Evolutionary conservation across 2,113 vertebrate species (phyloP).

Genomic region (Charadrius vociferus): DNA sequence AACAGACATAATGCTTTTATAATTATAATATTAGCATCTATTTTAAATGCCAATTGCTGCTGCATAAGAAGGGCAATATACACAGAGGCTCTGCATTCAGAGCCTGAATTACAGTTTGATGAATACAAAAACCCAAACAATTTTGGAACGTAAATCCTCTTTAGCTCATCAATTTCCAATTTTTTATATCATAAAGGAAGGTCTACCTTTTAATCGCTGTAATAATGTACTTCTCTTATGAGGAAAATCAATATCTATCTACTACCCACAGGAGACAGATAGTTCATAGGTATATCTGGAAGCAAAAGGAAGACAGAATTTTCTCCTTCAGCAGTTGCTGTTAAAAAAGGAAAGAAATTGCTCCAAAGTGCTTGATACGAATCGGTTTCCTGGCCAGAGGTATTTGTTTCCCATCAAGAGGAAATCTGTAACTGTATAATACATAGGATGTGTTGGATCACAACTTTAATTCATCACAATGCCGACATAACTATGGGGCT

Average conservation of each 20-base stretch:
- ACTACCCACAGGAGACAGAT: background rate
- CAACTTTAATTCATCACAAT: background rate
- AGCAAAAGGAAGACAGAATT: background rate
- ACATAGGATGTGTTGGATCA: background rate
- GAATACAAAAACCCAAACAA: conserved; percentile 8
- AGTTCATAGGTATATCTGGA: background rate
- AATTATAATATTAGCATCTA: conserved; percentile 54
- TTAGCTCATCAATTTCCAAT: conserved; percentile 22
- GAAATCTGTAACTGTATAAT: background rate
- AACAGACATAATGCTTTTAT: conserved; percentile 23
- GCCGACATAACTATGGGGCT: background rate
- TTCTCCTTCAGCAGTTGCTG: background rate
- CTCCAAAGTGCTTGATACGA: background rate
- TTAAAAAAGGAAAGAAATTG: background rate
- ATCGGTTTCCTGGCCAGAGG: background rate
- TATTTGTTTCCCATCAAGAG: background rate
- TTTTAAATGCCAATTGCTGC: conserved; percentile 29
- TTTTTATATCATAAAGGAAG: conserved; percentile 7
- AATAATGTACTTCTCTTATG: conserved; percentile 27
- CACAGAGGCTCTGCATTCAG: background rate
- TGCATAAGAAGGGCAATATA: background rate
- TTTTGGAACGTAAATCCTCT: background rate
- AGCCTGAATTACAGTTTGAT: conserved; percentile 26
- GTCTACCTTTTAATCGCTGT: conserved; percentile 29
- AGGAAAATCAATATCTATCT: conserved; percentile 52